Base-by-base conservation (phyloP, 2,113 vertebrate species). In the Calyptommatus sinebrachiatus region DNA sequence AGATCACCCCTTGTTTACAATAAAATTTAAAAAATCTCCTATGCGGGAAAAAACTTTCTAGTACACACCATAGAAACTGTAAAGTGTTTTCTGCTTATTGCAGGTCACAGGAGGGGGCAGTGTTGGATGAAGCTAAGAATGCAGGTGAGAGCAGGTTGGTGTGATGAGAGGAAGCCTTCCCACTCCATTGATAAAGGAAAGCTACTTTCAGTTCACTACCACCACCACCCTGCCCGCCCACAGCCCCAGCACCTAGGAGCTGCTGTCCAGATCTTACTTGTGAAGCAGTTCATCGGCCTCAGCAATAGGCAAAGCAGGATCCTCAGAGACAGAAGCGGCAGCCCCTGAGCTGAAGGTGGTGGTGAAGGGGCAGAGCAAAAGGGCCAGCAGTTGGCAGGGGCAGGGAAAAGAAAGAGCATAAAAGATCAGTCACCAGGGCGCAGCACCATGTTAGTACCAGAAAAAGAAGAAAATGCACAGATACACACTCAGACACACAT, bases 221-320 rank as follows among this genome's bases (percentile, higher is more conserved):
- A 7, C 53, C n/a, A 8, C 22, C 4, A 5, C 41, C 29, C 21
- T 1, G 22, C 1, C 75, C 77, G 22, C 26, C 26, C 22, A n/a
- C 1, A 78, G 48, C 45, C 68, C 61, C 7, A 57, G 41, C 24
- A 18, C 29, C 66, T 35, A 67, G 53, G 22, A 50, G 21, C 26
- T 20, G 10, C 83, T 48, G 53, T 12, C 71, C 76, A 24, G 35
- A 20, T 83, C 97, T 97, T 96, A 98, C 97, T 98, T 98, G 94
- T 97, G 95, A 85, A 98, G 95, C 89, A 98, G 96, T 72, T 98
- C 97, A 28, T 98, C 96, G 14, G 97, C 96, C 90, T 98, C 97
- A 10, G 97, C 94, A 90, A 98, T 94, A 94, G 96, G 96, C 67
- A 96, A 91, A 88, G 96, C 94, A 71, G 96, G 90, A 87, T 98